phyloP scores from a whole-genome alignment of 2,888 invertebrate species.

The Dermolepida albohirtum region DNA sequence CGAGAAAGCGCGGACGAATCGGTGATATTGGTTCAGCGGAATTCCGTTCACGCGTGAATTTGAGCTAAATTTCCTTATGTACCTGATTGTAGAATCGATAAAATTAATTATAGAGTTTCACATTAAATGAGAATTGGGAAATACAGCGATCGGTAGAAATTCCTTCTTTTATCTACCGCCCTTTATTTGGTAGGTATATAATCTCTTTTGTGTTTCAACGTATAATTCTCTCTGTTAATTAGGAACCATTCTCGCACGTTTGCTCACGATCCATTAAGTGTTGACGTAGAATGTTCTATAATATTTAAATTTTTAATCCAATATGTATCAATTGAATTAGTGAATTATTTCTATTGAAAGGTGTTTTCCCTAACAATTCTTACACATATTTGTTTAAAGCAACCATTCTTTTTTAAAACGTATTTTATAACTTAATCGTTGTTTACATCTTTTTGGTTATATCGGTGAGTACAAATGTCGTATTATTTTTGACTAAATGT shows the following conservation, averaged over 20 bases:
- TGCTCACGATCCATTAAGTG: not conserved
- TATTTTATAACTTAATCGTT: too few species aligned
- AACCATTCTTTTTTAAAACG: too few species aligned
- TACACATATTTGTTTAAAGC: too few species aligned
- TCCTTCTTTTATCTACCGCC: slow-evolving; percentile 12
- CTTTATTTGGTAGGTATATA: slow-evolving; percentile 10
- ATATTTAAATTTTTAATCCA: too few species aligned
- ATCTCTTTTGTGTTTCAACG: not conserved
- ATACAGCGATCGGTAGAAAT: slow-evolving; percentile 21
- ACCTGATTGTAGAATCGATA: slow-evolving; percentile 31
- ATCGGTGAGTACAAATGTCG: too few species aligned
- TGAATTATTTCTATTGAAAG: too few species aligned
- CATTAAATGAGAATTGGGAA: slow-evolving; percentile 24
- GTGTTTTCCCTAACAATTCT: too few species aligned
- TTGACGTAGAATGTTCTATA: too few species aligned
- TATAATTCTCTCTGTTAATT: slow-evolving; percentile 20
- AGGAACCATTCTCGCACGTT: slow-evolving; percentile 3
- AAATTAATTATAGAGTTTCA: slow-evolving; percentile 33
- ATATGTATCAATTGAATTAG: too few species aligned
- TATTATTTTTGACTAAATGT: too few species aligned
- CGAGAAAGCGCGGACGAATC: not conserved
- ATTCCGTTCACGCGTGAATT: slow-evolving; percentile 9
- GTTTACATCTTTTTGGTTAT: too few species aligned
- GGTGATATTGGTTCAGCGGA: slow-evolving; percentile 14
- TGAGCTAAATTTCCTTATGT: slow-evolving; percentile 13